Conservation (phyloP, 1,140 invertebrate species). For the Colletes latitarsis region DNA sequence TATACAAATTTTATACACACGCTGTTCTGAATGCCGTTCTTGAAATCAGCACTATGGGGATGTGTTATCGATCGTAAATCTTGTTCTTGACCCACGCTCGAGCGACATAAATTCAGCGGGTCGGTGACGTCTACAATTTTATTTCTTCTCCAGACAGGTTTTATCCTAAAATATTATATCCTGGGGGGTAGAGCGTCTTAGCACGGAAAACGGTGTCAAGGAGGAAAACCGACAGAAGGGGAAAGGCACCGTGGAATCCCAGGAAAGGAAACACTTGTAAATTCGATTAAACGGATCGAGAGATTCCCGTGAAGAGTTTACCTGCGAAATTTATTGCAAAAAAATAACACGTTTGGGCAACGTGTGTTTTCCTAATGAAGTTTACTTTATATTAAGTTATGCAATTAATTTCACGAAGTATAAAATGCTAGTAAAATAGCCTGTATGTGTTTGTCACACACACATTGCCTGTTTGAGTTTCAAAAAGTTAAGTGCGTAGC, state of each 20-base stretch:
- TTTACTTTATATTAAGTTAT: too few species aligned
- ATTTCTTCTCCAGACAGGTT: constrained; percentile 17
- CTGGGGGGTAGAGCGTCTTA: not conserved
- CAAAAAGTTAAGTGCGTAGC: not conserved
- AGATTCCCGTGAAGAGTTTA: not conserved
- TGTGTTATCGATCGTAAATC: constrained; percentile 36
- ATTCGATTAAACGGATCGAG: constrained; percentile 17
- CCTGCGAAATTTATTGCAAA: constrained; percentile 16
- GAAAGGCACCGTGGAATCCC: too few species aligned
- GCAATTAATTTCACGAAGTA: constrained; percentile 3
- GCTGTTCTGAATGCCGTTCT: constrained; percentile 18
- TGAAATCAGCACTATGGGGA: constrained; percentile 20
- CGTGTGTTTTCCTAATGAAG: too few species aligned
- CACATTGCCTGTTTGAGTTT: too few species aligned
- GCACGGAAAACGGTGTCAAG: not conserved
- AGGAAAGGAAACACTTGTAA: not conserved
- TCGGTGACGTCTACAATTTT: constrained; percentile 27
- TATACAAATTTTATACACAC: constrained; percentile 20
- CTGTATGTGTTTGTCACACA: not conserved
- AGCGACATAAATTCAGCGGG: constrained; percentile 31
- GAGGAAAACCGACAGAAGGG: not conserved
- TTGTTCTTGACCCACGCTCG: constrained; percentile 32
- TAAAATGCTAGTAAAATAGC: too few species aligned
- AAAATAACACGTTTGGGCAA: not conserved
- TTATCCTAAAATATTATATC: constrained; percentile 54